Percentiles rank a stretch among this genome's conserved stretches.
Evolutionary conservation across 2,113 vertebrate genomes (phyloP).

Genomic region (Podarcis raffonei): DNA sequence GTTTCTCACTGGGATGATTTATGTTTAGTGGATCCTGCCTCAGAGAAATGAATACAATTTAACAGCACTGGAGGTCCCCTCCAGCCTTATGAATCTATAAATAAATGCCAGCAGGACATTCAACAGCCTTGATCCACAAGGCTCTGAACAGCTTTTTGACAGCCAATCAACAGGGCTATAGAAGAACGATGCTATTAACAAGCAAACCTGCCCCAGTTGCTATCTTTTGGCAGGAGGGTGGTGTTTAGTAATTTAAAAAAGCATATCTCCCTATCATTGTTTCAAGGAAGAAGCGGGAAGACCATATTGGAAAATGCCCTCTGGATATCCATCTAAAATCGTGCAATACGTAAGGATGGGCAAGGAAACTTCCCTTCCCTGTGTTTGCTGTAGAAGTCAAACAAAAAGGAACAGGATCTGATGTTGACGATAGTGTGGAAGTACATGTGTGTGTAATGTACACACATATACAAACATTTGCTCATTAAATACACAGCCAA

Average conservation of each 20-base stretch:
- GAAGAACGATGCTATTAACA: slow-evolving; percentile 8
- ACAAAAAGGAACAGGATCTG: slow-evolving; percentile 40
- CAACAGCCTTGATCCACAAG: slow-evolving; percentile 18
- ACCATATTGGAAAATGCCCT: slow-evolving; percentile 42
- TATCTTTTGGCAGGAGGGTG: slow-evolving; percentile 1
- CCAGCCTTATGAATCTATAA: not conserved
- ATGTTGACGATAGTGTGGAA: not conserved
- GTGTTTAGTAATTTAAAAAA: slow-evolving; percentile 53
- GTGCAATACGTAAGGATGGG: not conserved
- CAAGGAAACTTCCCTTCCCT: slow-evolving; percentile 33
- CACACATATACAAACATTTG: slow-evolving; percentile 22
- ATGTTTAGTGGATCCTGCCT: not conserved
- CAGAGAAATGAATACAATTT: not conserved
- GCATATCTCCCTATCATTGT: slow-evolving; percentile 21
- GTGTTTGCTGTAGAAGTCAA: slow-evolving; percentile 30
- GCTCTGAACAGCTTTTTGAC: not conserved
- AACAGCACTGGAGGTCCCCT: not conserved
- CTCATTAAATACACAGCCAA: slow-evolving; percentile 34
- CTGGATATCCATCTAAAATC: slow-evolving; percentile 16
- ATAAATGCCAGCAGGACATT: slow-evolving; percentile 22
- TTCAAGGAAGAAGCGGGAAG: slow-evolving; percentile 37
- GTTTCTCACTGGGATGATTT: not conserved
- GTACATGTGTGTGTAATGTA: slow-evolving; percentile 7
- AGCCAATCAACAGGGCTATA: slow-evolving; percentile 4
- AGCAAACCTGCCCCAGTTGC: not conserved